Percentiles rank a stretch among this genome's conserved stretches.
Evolutionary conservation across 2,113 vertebrate genomes (phyloP).

Genomic region (Bubo blakistoni): DNA sequence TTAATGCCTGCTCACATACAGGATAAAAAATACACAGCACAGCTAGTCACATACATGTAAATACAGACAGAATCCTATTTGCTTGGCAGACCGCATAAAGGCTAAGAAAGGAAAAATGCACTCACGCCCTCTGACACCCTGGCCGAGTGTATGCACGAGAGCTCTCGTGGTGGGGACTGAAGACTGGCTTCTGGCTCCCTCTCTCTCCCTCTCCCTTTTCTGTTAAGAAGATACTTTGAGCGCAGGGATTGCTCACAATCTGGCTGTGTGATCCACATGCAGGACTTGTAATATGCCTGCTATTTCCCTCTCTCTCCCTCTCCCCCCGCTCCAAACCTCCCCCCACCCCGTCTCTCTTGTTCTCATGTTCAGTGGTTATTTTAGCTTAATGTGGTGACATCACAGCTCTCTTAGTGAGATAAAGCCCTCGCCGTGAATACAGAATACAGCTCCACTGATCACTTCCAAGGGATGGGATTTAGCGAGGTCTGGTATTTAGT

Average conservation of each 20-base stretch:
- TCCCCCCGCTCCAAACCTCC: background rate
- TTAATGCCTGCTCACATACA: background rate
- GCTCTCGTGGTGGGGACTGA: slow-evolving; percentile 15
- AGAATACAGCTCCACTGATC: background rate
- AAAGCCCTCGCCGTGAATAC: slow-evolving; percentile 38
- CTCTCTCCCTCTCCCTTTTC: slow-evolving; percentile 63
- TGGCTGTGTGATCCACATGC: slow-evolving; percentile 76
- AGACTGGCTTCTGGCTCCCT: slow-evolving; percentile 73
- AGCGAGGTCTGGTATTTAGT: background rate
- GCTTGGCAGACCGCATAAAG: slow-evolving; percentile 59
- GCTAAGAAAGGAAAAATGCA: slow-evolving; percentile 68
- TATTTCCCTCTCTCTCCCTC: slow-evolving; percentile 62
- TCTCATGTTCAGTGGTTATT: slow-evolving; percentile 72
- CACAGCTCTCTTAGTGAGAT: slow-evolving; percentile 70
- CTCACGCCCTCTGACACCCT: slow-evolving; percentile 76
- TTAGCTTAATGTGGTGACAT: slow-evolving; percentile 80
- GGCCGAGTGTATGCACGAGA: slow-evolving; percentile 53
- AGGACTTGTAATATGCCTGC: slow-evolving; percentile 84
- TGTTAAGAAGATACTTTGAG: slow-evolving; percentile 77
- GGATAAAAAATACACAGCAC: slow-evolving; percentile 30
- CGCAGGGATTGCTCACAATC: slow-evolving; percentile 76
- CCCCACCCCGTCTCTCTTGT: slow-evolving; percentile 35
- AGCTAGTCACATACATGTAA: slow-evolving; percentile 40
- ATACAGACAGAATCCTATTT: slow-evolving; percentile 49
- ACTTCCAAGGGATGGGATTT: background rate